Evolutionary conservation across 1,140 invertebrate genomes (phyloP).

Genomic region (Atta texana): DNA sequence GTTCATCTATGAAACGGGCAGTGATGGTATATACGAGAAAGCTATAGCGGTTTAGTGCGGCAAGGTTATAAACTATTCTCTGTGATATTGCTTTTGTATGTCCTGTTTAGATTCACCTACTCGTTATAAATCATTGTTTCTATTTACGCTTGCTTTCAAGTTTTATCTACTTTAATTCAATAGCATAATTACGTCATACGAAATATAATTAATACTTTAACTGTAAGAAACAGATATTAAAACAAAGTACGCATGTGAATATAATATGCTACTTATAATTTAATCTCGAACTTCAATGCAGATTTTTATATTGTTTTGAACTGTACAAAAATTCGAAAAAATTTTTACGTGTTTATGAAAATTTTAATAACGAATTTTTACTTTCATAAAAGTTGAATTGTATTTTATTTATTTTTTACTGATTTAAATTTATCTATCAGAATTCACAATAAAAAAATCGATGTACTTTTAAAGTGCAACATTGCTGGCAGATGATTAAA

Average conservation of each 20-base stretch:
- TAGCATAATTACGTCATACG: neutral
- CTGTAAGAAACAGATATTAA: neutral
- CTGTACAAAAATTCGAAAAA: no score
- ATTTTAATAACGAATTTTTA: no score
- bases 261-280: no score
- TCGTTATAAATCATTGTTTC: slow-evolving; percentile 36
- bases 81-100: slow-evolving; percentile 34
- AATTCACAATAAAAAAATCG: no score
- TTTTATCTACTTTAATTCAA: neutral
- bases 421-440: no score
- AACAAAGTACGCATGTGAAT: neutral
- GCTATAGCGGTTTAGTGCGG: slow-evolving; percentile 48
- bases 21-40: neutral
- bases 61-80: slow-evolving; percentile 41
- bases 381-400: no score
- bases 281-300: no score
- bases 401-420: no score
- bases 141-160: neutral
- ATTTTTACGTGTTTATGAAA: no score
- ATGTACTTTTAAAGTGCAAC: no score
- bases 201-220: neutral
- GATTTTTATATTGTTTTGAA: no score
- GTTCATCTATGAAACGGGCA: slow-evolving; percentile 39
- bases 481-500: neutral
- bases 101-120: slow-evolving; percentile 30